Evolutionary conservation across 2,888 invertebrate species (phyloP).

Genomic region (Melinaea marsaeus): DNA sequence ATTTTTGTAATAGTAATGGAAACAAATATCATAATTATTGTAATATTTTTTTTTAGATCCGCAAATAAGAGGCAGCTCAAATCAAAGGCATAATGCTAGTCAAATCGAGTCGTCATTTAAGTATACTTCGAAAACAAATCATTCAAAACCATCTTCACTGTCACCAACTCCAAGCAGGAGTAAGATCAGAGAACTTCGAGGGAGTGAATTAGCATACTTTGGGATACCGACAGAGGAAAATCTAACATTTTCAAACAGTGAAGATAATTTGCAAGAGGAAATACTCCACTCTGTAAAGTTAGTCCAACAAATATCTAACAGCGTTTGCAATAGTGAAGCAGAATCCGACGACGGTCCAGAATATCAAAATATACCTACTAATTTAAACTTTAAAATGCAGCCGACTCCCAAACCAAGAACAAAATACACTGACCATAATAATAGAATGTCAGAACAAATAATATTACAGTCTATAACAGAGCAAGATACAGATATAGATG

Average conservation of each 20-base stretch:
- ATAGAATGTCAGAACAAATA: constrained; percentile 41
- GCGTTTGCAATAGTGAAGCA: constrained; percentile 67
- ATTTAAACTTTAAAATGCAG: constrained; percentile 41
- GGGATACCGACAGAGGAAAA: constrained; percentile 55
- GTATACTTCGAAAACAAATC: constrained; percentile 16
- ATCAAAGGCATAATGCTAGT: constrained; percentile 17
- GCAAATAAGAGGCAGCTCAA: constrained; percentile 23
- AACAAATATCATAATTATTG: background rate
- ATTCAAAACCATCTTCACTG: constrained; percentile 38
- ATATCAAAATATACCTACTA: constrained; percentile 59
- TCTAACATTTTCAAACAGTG: constrained; percentile 27
- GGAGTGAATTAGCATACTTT: constrained; percentile 80
- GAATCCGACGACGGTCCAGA: constrained; percentile 64
- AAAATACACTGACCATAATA: constrained; percentile 48
- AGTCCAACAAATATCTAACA: constrained; percentile 62
- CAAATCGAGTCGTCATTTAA: background rate
- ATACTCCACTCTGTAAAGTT: constrained; percentile 65
- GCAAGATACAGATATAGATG: constrained; percentile 43
- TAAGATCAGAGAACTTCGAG: constrained; percentile 72
- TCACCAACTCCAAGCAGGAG: constrained; percentile 49
- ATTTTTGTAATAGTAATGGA: background rate
- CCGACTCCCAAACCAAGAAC: constrained; percentile 60
- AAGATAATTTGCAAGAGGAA: constrained; percentile 48
- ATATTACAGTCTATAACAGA: constrained; percentile 57
- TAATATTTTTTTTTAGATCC: constrained; percentile 33